Percentiles rank a stretch among this genome's conserved stretches.
These are phyloP conservation scores for Enteromius radiatus DNA, from an alignment of 2,797 vertebrate species.

Conservation along the genomic window DNA sequence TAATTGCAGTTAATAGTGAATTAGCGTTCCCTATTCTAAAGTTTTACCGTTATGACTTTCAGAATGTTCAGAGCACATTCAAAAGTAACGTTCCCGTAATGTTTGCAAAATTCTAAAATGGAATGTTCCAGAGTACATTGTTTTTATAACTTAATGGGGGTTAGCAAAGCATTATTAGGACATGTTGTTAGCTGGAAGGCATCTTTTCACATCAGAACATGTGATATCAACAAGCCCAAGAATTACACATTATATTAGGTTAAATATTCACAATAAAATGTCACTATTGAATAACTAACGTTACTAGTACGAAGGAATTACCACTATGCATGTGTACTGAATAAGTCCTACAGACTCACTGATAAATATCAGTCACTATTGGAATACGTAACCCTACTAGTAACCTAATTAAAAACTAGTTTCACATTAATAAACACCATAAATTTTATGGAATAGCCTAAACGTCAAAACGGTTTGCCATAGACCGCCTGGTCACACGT, in stretches of 20 bases:
- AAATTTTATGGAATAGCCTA: neutral
- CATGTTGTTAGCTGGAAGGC: neutral
- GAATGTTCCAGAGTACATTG: neutral
- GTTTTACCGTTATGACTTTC: neutral
- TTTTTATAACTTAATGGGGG: neutral
- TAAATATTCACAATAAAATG: neutral
- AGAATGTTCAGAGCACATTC: neutral
- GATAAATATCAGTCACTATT: neutral
- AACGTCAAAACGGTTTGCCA: neutral
- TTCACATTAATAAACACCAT: neutral
- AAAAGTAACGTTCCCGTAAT: neutral
- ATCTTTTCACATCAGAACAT: neutral
- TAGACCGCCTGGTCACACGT: neutral
- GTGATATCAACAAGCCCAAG: neutral
- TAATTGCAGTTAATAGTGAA: too few relatives aligned
- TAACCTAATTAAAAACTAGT: neutral
- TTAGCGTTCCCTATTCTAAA: too few relatives aligned
- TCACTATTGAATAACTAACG: too few relatives aligned
- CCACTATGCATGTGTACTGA: too few relatives aligned
- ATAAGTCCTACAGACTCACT: neutral
- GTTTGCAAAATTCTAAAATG: neutral
- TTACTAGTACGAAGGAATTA: too few relatives aligned
- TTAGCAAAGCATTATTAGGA: neutral
- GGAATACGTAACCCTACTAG: neutral
- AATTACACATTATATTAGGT: neutral